Percentiles rank a stretch among this genome's conserved stretches.
Conservation (phyloP, 2,113 vertebrate genomes). For the Lepisosteus oculatus region DNA sequence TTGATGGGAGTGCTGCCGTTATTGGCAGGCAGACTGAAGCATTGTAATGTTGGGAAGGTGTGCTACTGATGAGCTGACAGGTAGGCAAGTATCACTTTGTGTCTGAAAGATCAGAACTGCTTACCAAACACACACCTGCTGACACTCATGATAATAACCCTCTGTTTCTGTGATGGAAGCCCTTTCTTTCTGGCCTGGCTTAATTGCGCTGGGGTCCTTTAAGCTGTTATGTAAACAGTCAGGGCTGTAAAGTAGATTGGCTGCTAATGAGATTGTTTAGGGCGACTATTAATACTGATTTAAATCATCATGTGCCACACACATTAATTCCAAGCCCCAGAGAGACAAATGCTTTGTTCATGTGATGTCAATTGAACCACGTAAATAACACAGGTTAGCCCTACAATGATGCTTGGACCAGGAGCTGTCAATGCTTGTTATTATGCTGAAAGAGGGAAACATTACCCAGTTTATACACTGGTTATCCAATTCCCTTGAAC, state of each 20-base stretch:
- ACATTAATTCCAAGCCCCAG: constrained; percentile 21
- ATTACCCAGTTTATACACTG: too few relatives aligned
- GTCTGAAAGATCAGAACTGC: too few relatives aligned
- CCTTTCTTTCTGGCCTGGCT: constrained; percentile 23
- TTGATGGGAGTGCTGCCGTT: too few relatives aligned
- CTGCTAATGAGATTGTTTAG: constrained; percentile 10
- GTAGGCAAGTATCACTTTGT: too few relatives aligned
- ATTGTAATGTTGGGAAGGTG: too few relatives aligned
- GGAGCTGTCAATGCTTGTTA: too few relatives aligned
- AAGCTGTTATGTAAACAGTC: constrained; percentile 31
- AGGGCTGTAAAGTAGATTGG: constrained; percentile 16
- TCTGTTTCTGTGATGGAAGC: constrained; percentile 9
- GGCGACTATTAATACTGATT: constrained; percentile 41
- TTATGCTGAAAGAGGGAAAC: too few relatives aligned
- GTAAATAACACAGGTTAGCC: too few relatives aligned
- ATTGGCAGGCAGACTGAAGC: too few relatives aligned
- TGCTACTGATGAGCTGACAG: too few relatives aligned
- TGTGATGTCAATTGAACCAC: background rate
- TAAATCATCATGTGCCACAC: constrained; percentile 27
- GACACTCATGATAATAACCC: background rate
- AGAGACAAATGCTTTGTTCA: background rate
- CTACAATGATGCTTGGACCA: too few relatives aligned
- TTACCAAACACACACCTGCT: background rate
- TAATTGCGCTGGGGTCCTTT: constrained; percentile 18
- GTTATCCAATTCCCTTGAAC: too few relatives aligned